Evolutionary conservation across 53 echinoderm and acorn worm species (phyloP).

Genomic region (Echinometra lucunter): DNA sequence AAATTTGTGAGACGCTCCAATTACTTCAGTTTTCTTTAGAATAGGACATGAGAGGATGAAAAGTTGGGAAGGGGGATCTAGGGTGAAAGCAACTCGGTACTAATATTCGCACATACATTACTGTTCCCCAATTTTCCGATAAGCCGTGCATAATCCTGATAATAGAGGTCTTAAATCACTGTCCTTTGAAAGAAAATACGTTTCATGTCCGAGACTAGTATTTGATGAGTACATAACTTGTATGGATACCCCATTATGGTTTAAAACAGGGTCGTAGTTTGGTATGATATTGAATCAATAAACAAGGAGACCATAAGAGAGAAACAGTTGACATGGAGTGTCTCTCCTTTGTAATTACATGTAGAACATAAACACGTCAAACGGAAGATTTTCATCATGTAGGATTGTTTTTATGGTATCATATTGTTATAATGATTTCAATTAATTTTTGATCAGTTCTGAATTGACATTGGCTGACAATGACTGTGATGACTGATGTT

Average conservation of each 20-base stretch:
- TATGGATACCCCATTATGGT: not conserved
- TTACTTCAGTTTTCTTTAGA: not conserved
- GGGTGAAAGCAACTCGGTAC: not conserved
- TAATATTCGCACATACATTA: not conserved
- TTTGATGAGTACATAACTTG: not conserved
- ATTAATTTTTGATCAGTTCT: not conserved
- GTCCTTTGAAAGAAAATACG: not conserved
- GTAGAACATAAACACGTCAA: no score
- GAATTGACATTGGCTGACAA: not conserved
- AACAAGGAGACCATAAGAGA: not conserved
- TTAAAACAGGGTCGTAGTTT: not conserved
- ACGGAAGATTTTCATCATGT: no score
- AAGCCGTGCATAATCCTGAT: not conserved
- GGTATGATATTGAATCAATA: not conserved
- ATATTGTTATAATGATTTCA: no score
- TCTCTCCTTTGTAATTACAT: no score
- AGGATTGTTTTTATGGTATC: no score
- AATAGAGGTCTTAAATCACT: not conserved
- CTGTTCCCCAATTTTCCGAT: not conserved
- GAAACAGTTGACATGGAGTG: not conserved
- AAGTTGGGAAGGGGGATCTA: not conserved
- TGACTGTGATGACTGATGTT: not conserved
- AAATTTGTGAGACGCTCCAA: not conserved
- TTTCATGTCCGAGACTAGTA: not conserved
- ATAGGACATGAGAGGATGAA: not conserved